Conservation (phyloP, 2,888 invertebrate genomes). For the Ormyrus nitidulus region DNA sequence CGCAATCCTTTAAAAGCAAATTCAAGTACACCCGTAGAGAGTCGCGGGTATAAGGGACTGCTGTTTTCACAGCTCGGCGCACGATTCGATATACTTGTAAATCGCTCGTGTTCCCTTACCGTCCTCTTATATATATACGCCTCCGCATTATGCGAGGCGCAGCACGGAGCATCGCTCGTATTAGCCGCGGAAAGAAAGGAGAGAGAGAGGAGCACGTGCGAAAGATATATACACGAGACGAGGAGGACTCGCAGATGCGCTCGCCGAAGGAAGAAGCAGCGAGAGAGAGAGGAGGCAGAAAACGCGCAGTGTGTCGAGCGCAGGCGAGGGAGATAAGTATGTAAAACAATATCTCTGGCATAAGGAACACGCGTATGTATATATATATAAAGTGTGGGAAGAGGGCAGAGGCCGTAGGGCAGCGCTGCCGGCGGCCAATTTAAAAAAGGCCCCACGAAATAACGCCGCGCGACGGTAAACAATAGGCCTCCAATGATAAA, state of each 20-base stretch:
- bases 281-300: not conserved
- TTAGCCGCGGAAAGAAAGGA: not conserved
- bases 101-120: constrained; percentile 2
- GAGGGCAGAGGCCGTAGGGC: constrained; percentile 58
- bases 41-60: not conserved
- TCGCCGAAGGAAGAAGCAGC: not conserved
- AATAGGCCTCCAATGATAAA: constrained; percentile 69
- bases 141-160: not conserved
- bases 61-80: not conserved
- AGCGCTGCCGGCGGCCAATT: constrained; percentile 60
- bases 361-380: constrained; percentile 9
- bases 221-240: not conserved
- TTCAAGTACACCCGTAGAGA: too few species aligned
- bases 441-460: constrained; percentile 60
- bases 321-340: constrained; percentile 42
- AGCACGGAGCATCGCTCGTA: not conserved
- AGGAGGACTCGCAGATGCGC: not conserved
- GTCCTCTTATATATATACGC: not conserved
- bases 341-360: constrained; percentile 54
- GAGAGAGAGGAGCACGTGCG: constrained; percentile 1
- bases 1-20: too few species aligned
- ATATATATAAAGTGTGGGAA: constrained; percentile 38
- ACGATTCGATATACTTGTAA: constrained; percentile 15
- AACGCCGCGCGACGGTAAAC: constrained; percentile 63
- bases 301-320: too few species aligned